phyloP scores from a whole-genome alignment of 2,797 vertebrate species.

The Sebastiscus albofasciatus region DNA sequence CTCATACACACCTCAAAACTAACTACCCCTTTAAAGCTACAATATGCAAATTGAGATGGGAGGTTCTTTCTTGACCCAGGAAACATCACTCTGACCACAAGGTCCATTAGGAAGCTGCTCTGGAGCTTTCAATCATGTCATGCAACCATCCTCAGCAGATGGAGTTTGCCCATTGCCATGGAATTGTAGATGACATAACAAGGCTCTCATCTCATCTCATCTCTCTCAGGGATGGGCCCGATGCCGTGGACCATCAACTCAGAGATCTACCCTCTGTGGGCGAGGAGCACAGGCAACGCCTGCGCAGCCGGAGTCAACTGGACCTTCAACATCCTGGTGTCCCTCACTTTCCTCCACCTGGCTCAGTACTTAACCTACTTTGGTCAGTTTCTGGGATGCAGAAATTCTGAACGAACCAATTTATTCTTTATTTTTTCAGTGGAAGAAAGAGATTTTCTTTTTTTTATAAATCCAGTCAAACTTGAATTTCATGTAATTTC shows the following conservation, averaged over 20 bases:
- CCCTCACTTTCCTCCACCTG: slow-evolving; percentile 94
- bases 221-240: slow-evolving; percentile 91
- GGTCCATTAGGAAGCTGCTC: background rate
- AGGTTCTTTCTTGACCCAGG: too few species aligned
- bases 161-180: background rate
- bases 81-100: too few species aligned
- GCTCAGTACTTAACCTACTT: slow-evolving; percentile 97
- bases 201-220: background rate
- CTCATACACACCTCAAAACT: too few species aligned
- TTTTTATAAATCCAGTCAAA: background rate
- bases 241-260: slow-evolving; percentile 99
- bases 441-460: background rate
- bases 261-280: slow-evolving; percentile 99
- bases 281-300: slow-evolving; percentile 96
- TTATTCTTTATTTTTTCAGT: background rate
- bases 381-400: slow-evolving; percentile 77
- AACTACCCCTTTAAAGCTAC: too few species aligned
- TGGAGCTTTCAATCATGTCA: background rate
- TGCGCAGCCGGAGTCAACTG: slow-evolving; percentile 97
- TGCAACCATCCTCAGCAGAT: background rate
- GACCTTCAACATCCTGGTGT: slow-evolving; percentile 96
- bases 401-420: background rate
- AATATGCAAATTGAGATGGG: too few species aligned
- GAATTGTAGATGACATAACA: background rate
- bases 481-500: background rate